Evolutionary conservation across 1,140 invertebrate species (phyloP).

Genomic region (Drosophila seguyi): DNA sequence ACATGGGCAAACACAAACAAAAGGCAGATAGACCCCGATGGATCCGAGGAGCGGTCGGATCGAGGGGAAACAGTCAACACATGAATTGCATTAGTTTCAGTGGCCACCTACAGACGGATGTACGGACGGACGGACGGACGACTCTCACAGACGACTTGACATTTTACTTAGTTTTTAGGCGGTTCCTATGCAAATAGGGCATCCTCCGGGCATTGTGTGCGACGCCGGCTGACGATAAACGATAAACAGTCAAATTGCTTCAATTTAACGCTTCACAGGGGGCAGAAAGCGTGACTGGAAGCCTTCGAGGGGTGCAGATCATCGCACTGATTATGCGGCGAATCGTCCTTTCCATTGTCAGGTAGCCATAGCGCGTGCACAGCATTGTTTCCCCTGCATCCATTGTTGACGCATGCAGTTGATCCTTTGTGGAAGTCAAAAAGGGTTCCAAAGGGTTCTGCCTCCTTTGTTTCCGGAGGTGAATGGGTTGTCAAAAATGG

Average conservation of each 20-base stretch:
- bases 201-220: conserved; percentile 52
- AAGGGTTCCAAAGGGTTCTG: conserved; percentile 43
- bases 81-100: conserved; percentile 65
- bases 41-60: conserved; percentile 10
- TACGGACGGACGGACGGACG: neutral
- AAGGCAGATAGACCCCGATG: conserved; percentile 30
- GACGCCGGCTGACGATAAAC: conserved; percentile 35
- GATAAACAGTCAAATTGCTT: conserved; percentile 77
- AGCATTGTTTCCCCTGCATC: conserved; percentile 28
- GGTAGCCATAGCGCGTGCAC: conserved; percentile 19
- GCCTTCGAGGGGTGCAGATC: conserved; percentile 14
- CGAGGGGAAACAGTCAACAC: conserved; percentile 44
- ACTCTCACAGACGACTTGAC: conserved; percentile 37
- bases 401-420: conserved; percentile 30
- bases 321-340: conserved; percentile 21
- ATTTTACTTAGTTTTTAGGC: conserved; percentile 73
- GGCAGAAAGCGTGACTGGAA: conserved; percentile 15
- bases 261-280: conserved; percentile 77
- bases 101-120: conserved; percentile 30
- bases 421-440: conserved; percentile 57
- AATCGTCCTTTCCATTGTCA: conserved; percentile 13
- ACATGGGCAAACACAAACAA: conserved; percentile 59
- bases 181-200: conserved; percentile 56
- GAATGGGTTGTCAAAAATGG: conserved; percentile 23
- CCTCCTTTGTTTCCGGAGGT: conserved; percentile 18